Conservation (phyloP, 1,140 invertebrate genomes). For the Temnothorax nylanderi region DNA sequence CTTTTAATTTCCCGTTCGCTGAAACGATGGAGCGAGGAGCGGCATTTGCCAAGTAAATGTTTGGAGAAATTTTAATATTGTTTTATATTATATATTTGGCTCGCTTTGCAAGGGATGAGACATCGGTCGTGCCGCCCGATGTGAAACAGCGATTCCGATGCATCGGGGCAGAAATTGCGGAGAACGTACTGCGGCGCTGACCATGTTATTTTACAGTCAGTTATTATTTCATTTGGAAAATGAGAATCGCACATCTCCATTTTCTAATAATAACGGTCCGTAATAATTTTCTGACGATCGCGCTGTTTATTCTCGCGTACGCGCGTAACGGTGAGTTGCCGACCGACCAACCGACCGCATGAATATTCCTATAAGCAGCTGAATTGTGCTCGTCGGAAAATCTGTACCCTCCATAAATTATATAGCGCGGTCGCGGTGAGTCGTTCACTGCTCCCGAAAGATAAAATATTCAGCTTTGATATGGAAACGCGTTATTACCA, state of each 20-base stretch:
- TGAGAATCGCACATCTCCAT: constrained; percentile 18
- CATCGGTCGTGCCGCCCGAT: not conserved
- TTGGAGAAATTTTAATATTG: constrained; percentile 11
- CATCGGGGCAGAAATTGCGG: constrained; percentile 12
- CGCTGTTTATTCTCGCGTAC: constrained; percentile 26
- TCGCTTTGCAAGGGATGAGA: not conserved
- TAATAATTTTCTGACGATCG: constrained; percentile 14
- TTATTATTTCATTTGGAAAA: constrained; percentile 25
- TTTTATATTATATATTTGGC: not conserved
- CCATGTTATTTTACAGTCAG: not conserved
- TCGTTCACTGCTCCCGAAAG: not conserved
- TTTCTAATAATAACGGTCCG: constrained; percentile 39
- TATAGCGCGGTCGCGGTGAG: constrained; percentile 19
- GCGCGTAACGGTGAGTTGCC: not conserved
- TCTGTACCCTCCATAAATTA: constrained; percentile 40
- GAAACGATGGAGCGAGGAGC: not conserved
- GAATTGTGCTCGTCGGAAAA: constrained; percentile 47
- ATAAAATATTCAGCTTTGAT: constrained; percentile 54
- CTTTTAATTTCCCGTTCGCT: not conserved
- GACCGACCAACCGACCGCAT: not conserved
- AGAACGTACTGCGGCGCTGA: too few relatives aligned
- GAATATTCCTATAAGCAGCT: constrained; percentile 53
- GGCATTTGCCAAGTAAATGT: not conserved
- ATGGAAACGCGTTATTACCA: constrained; percentile 47
- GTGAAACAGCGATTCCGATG: not conserved